phyloP scores from a whole-genome alignment of 2,113 vertebrate genomes.

The Apus apus region DNA sequence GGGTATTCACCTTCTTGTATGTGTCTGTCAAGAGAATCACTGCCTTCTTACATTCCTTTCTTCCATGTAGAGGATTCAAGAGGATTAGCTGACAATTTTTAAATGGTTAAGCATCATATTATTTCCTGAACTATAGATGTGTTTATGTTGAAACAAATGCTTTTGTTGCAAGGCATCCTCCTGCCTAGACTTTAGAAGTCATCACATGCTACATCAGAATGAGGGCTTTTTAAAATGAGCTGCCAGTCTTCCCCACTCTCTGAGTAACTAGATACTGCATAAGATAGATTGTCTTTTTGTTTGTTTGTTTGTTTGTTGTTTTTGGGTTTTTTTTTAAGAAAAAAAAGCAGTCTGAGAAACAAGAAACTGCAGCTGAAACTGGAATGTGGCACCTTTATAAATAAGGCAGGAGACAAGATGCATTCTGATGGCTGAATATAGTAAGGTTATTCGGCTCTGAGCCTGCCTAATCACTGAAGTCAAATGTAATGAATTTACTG shows the following conservation, averaged over 20 bases:
- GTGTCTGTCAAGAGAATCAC: background rate
- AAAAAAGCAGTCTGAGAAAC: background rate
- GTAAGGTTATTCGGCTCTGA: slow-evolving; percentile 57
- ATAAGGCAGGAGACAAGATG: slow-evolving; percentile 59
- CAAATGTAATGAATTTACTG: slow-evolving; percentile 49
- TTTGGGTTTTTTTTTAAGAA: too few relatives aligned
- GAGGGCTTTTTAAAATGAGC: background rate
- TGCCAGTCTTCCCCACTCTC: background rate
- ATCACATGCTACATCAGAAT: background rate
- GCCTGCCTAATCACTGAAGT: slow-evolving; percentile 47
- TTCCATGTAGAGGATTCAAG: background rate
- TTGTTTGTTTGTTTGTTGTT: too few relatives aligned
- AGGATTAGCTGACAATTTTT: background rate
- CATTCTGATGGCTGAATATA: slow-evolving; percentile 58
- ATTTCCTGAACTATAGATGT: background rate
- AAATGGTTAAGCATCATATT: background rate
- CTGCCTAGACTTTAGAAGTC: background rate
- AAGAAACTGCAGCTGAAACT: slow-evolving; percentile 47
- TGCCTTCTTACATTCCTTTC: background rate
- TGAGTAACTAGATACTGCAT: background rate
- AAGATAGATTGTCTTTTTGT: background rate
- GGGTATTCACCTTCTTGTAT: background rate
- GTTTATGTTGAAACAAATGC: background rate
- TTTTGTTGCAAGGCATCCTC: slow-evolving; percentile 4
- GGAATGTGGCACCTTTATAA: slow-evolving; percentile 68